Conservation (phyloP, 2,797 vertebrate species). For the Myotis pilosus region DNA sequence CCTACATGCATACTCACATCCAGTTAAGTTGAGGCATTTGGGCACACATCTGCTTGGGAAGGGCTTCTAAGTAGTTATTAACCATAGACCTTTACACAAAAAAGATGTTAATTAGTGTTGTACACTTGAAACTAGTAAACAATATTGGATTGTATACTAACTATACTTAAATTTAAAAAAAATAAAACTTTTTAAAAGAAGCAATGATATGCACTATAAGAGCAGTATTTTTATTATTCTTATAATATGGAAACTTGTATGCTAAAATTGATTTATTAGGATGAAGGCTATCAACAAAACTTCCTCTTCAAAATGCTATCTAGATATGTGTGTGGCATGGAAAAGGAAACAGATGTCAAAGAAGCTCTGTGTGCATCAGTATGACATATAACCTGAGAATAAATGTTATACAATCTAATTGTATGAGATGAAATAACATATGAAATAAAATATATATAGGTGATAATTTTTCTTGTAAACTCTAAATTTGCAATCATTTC, state of each 20-base stretch:
- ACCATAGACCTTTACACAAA: conserved; percentile 86
- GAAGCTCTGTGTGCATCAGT: not conserved
- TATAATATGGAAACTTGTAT: not conserved
- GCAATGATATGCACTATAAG: not conserved
- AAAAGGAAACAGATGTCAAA: not conserved
- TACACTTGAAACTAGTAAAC: not conserved
- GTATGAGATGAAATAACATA: conserved; percentile 39
- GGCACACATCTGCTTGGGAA: conserved; percentile 86
- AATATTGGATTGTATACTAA: not conserved
- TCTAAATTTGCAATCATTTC: not conserved
- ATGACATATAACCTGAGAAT: not conserved
- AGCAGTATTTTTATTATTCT: not conserved
- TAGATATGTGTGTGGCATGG: not conserved
- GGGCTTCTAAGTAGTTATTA: conserved; percentile 84
- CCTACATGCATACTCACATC: conserved; percentile 84
- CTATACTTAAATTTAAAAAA: not conserved
- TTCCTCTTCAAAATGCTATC: conserved; percentile 4
- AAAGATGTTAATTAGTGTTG: conserved; percentile 53
- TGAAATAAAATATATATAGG: not conserved
- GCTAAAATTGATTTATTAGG: not conserved
- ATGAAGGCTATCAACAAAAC: not conserved
- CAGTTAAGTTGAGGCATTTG: conserved; percentile 87
- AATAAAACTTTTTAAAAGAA: not conserved
- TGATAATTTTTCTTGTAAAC: conserved; percentile 7
- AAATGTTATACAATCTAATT: not conserved